phyloP scores from a whole-genome alignment of 2,113 vertebrate species.

The Dermatemys mawii region DNA sequence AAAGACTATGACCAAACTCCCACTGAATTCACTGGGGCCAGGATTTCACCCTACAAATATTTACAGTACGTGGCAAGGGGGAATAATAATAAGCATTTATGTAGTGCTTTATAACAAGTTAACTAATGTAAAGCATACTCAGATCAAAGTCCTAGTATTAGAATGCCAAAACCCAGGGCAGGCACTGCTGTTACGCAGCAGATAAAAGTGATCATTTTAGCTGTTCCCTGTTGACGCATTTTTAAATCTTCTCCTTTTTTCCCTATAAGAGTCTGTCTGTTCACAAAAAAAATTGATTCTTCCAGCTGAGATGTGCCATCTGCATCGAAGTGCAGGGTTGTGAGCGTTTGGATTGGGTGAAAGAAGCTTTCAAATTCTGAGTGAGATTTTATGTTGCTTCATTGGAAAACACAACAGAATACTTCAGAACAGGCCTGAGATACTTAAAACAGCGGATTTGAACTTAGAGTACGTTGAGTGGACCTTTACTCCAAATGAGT shows the following conservation, averaged over 20 bases:
- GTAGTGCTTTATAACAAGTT: neutral
- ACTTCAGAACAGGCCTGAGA: neutral
- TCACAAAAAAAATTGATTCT: neutral
- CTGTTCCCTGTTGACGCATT: rapidly evolving
- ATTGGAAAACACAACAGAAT: neutral
- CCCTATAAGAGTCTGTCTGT: rapidly evolving
- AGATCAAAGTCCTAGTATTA: neutral
- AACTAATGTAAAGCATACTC: neutral
- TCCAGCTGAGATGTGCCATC: neutral
- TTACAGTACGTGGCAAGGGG: neutral
- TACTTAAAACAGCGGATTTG: neutral
- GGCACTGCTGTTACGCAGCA: neutral
- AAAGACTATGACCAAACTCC: neutral
- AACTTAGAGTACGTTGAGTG: neutral
- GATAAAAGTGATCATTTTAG: neutral
- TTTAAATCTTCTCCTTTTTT: neutral
- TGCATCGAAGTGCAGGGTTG: neutral
- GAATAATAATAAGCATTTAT: neutral
- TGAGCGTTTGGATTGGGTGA: neutral
- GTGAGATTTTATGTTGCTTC: neutral
- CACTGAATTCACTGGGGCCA: neutral
- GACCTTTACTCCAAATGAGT: neutral
- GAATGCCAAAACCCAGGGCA: neutral
- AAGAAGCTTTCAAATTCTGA: neutral
- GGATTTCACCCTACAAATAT: neutral